Evolutionary conservation across 2,888 invertebrate species (phyloP), one percentile per base, ranked within the genome.

Genomic region (Pyrrhosoma nymphula): DNA sequence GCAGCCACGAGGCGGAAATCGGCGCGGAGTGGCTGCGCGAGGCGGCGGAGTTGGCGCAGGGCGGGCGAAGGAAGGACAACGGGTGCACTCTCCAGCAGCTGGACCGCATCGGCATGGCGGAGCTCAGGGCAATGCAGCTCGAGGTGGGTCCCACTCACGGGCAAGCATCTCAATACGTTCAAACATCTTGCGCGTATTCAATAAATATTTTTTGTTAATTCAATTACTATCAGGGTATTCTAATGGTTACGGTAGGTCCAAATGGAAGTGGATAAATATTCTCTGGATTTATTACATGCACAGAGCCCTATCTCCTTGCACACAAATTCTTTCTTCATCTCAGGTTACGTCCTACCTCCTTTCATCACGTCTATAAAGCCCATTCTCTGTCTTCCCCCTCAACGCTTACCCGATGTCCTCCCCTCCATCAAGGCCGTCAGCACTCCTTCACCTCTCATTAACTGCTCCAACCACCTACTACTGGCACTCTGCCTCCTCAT

Each of bases 11-110:
- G 82, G 30, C 35, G 1, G 16, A 82, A 12, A 35, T 82, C 35
- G 82, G 82, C 82, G 30, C 82, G 35, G 82, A 82, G 82, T 82
- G 82, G 82, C 35, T 82, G 82, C 60, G 60, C 18, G 26, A 69
- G 20, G 69, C 69, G 69, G 69, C 23, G 1, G 26, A 2, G 69
- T 8, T 35, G 82, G 30, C 82, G 82, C 30, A 30, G 16, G 16
- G 26, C 14, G n/a, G 26, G n/a, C 69, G 69, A 3, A 69, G 4
- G 69, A n/a, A 47, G 47, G 47, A 47, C 47, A n/a, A 69, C 23
- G 30, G 10, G 30, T 82, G 82, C 82, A 82, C 82, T 1, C 16
- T 35, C 82, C 82, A 35, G 16, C 35, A 82, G 82, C 6, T 12
- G 82, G 82, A 82, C 30, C 82, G 82, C 4, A 82, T 82, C 35